Evolutionary conservation across 2,797 vertebrate species (phyloP), one percentile per base, ranked within the genome.

Genomic region (Masticophis lateralis): DNA sequence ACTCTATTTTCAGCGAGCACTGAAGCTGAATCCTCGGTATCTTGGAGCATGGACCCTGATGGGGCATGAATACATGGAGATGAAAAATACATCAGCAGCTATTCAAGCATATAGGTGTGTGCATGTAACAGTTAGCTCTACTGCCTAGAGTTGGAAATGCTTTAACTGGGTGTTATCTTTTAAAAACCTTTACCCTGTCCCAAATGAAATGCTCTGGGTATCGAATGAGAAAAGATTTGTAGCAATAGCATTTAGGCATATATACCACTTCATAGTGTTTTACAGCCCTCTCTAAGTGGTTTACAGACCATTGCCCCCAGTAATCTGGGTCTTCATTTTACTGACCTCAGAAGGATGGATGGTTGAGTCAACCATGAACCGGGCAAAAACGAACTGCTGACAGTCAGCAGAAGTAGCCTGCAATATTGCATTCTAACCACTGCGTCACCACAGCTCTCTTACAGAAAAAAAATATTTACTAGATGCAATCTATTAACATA

Each of bases 21-120:
- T 99, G 94, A 99, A 99, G 95, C 97, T 99, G 94, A 99, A 99
- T 96, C 99, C 99, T 59, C 98, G 99, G 86, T 99, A 99, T 95
- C 98, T 99, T 43, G 99, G 99, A 55, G 99, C 99, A 93, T 99
- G 99, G 99, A 99, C 99, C 0, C 98, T 99, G 59, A 99, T 99
- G 99, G 99, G 99, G 60, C 99, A 99, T 3, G 99, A 99, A 93
- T 99, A 99, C 96, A 99, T 99, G 99, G 99, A 99, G 97, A 99
- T 99, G 99, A 99, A 99, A 97, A 99, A 99, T 97, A 99, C 99
- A 0, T 99, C 99, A 10, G 99, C 99, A 37, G 99, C 99, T 94
- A 99, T 99, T 95, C 99, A 99, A 96, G 99, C 99, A 92, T 99
- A 99, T 91, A 98, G 99, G 99, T 99, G 90, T 94, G 2, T 18